Percentiles rank a stretch among this genome's conserved stretches.
These are phyloP conservation scores for Apeltes quadracus DNA, from an alignment of 2,113 vertebrate species.

Conservation along the genomic window DNA sequence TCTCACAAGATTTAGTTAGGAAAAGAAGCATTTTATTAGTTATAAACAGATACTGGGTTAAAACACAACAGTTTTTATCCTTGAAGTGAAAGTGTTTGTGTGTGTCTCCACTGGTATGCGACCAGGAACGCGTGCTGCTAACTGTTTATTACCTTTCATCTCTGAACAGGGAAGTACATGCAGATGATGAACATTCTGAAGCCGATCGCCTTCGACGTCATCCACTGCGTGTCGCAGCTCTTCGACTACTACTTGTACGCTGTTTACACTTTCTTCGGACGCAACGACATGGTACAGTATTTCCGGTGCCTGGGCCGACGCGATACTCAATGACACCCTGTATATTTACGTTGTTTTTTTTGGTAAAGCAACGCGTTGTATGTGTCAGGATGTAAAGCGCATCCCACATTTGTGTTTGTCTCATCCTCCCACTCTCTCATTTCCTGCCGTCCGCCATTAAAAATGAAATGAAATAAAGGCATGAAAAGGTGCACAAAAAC, in stretches of 20 bases:
- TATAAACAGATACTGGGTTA: not conserved
- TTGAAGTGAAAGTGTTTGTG: too few species aligned
- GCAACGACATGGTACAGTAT: constrained; percentile 91
- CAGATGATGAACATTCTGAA: constrained; percentile 99
- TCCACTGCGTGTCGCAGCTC: constrained; percentile 98
- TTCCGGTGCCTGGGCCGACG: not conserved
- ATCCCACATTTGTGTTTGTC: not conserved
- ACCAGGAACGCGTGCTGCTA: not conserved
- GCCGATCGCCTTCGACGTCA: constrained; percentile 98
- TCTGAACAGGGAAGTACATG: constrained; percentile 92
- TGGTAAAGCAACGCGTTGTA: not conserved
- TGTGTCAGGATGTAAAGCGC: not conserved
- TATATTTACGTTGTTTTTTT: not conserved
- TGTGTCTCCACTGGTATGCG: not conserved
- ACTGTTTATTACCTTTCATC: constrained; percentile 33
- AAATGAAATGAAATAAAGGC: not conserved
- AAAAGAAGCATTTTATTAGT: not conserved
- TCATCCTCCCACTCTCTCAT: not conserved
- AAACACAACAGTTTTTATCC: not conserved
- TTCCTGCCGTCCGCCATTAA: not conserved
- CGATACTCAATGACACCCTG: not conserved
- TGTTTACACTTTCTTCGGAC: constrained; percentile 96
- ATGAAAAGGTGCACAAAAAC: not conserved
- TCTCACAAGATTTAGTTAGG: constrained; percentile 4
- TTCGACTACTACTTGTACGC: constrained; percentile 99